phyloP scores from a whole-genome alignment of 2,113 vertebrate genomes.

The Jaculus jaculus region DNA sequence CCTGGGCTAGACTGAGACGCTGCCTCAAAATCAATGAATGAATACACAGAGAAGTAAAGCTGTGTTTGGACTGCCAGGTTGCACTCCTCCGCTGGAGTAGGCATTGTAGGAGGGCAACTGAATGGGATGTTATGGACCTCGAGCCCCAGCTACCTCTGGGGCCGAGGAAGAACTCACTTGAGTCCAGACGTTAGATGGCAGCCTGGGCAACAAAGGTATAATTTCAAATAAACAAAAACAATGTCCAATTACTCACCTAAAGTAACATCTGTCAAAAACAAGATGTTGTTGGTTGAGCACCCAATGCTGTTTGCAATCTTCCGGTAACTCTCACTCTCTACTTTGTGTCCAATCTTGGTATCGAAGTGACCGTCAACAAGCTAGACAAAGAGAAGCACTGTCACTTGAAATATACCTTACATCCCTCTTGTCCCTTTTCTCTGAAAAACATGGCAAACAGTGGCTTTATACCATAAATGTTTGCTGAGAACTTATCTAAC shows the following conservation, averaged over 20 bases:
- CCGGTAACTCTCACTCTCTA: slow-evolving; percentile 95
- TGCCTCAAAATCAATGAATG: too few relatives aligned
- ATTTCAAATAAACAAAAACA: too few relatives aligned
- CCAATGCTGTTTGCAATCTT: slow-evolving; percentile 93
- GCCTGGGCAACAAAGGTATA: not conserved
- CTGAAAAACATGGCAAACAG: not conserved
- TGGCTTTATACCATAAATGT: not conserved
- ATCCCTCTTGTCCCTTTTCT: not conserved
- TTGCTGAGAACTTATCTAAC: not conserved
- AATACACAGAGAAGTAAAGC: too few relatives aligned
- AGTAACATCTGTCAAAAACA: slow-evolving; percentile 95
- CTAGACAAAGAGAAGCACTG: slow-evolving; percentile 82
- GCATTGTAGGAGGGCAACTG: not conserved
- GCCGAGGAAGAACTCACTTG: not conserved
- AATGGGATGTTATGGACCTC: too few relatives aligned
- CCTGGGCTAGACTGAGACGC: too few relatives aligned
- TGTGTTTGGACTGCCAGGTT: not conserved
- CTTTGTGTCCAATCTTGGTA: slow-evolving; percentile 94
- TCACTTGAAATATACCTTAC: not conserved
- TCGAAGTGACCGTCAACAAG: slow-evolving; percentile 97
- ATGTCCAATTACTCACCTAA: slow-evolving; percentile 85
- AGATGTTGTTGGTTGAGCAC: slow-evolving; percentile 92
- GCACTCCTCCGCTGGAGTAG: slow-evolving; percentile 64
- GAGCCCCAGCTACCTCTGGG: not conserved
- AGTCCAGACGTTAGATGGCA: not conserved